Base-by-base conservation (phyloP, 1,140 invertebrate genomes). In the Atopsyche davidsoni region DNA sequence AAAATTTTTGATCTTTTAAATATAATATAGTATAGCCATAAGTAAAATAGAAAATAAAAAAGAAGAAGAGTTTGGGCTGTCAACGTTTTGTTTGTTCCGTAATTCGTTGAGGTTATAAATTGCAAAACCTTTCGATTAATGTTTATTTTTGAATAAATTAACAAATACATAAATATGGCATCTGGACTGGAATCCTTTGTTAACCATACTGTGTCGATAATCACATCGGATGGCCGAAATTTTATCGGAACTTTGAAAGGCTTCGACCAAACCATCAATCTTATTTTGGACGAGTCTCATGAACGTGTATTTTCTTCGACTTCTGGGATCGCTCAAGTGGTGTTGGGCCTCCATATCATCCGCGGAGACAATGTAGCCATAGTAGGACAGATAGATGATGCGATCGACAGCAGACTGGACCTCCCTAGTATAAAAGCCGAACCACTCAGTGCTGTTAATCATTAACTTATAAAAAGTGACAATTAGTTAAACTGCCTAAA, bases 261-360 rank as follows among this genome's bases (percentile, higher is more conserved):
- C 35, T 98, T 97, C 75, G 96, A 99, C 74, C 96, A 99, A 73
- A 96, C 93, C 14, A 95, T 98, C 48, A 99, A 99, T 64, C 79
- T 98, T 52, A 96, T 99, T 62, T 75, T 99, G 23, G 94, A 98
- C 67, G 95, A 98, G 70, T 96, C 92, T 46, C 93, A 97, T 69
- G 96, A 98, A 71, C 76, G 96, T 64, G 94, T 99, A 11, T 99
- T 93, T 67, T 96, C 91, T 46, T 83, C 86, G 11, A 85, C 82
- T 9, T 80, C 87, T 60, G 96, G 95, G 35, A 88, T 98, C 31
- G 93, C 97, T 64, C 93, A 98, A 77, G 94, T 98, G 44, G 86
- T 93, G 50, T 79, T 99, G 17, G 96, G 96, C 19, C 75, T 98
- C 14, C 96, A 98, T 65, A 95, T 99, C 32, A 95, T 99, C 49